Base-by-base conservation (phyloP, 2,888 invertebrate genomes). In the Thumatha senex region DNA sequence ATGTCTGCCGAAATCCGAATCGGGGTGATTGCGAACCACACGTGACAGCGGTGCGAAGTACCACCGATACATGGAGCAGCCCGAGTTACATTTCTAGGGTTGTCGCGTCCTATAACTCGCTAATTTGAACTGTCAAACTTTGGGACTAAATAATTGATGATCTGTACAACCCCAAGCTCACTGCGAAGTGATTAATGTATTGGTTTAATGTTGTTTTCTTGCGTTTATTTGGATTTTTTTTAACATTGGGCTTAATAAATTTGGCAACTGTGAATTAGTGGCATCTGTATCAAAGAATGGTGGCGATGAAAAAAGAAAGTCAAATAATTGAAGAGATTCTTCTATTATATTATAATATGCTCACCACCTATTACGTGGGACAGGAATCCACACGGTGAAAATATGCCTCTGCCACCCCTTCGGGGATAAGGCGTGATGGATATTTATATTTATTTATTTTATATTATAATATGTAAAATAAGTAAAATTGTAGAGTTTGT, bases 1-100 rank as follows among this genome's bases (percentile, higher is more conserved):
- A 74, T 71, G 69, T 61, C 56, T 14, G 53, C 59, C 61, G 73
- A 63, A 73, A 76, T 74, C 67, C 63, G 70, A 67, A 67, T 55
- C 58, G 58, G 65, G 67, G 59, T 51, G 68, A 61, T 65, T 63
- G 63, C 51, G 51, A 44, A 52, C 45, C 58, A 62, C 63, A 67
- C 70, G 73, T 74, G 72, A 72, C 72, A 70, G 58, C 61, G 60
- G 57, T 62, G 60, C 58, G 62, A 72, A 70, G 58, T 65, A 51
- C 54, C 46, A 33, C 15, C 56, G 58, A 67, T 67, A 15, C 52
- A n/a, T 56, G 67, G 54, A n/a, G n/a, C n/a, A n/a, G 58, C 2
- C 10, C 31, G 31, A 31, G 2, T 2, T 11, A 31, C 31, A 13
- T 44, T 13, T 14, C 14, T n/a, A 45, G 36, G 45, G 44, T 24